These are phyloP conservation scores for Petrophora chlorosata DNA, from an alignment of 2,888 invertebrate species.

Conservation along the genomic window DNA sequence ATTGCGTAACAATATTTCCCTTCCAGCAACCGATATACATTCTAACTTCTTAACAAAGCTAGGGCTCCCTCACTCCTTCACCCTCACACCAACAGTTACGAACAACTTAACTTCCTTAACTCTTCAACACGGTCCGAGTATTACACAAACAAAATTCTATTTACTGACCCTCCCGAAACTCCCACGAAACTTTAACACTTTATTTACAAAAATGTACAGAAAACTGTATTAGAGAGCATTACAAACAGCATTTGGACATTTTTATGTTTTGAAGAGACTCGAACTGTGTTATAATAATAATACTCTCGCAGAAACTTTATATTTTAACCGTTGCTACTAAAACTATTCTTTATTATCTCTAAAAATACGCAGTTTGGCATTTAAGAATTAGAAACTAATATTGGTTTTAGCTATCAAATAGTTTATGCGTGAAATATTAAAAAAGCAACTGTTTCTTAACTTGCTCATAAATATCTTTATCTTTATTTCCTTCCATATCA, in stretches of 20 bases:
- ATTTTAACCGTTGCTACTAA: too few relatives aligned
- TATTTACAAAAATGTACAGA: conserved; percentile 45
- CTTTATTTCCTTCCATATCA: neutral
- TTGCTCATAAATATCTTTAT: too few relatives aligned
- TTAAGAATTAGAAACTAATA: too few relatives aligned
- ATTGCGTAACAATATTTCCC: conserved; percentile 15
- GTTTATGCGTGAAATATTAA: too few relatives aligned
- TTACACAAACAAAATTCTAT: conserved; percentile 51
- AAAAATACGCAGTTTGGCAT: too few relatives aligned
- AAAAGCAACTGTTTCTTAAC: too few relatives aligned
- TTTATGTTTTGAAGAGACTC: too few relatives aligned
- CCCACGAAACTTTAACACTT: conserved; percentile 37
- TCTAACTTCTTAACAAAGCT: conserved; percentile 25
- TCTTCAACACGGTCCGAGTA: conserved; percentile 46
- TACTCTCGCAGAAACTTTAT: too few relatives aligned
- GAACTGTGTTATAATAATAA: conserved; percentile 4
- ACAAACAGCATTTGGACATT: conserved; percentile 45
- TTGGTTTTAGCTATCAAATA: too few relatives aligned
- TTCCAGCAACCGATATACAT: conserved; percentile 26
- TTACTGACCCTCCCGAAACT: conserved; percentile 49
- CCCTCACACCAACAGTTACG: conserved; percentile 25
- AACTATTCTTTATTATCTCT: too few relatives aligned
- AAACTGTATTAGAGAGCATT: conserved; percentile 47
- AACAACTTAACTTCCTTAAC: conserved; percentile 40
- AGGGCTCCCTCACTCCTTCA: conserved; percentile 14